phyloP scores from a whole-genome alignment of 2,888 invertebrate species.

The Machimus atricapillus region DNA sequence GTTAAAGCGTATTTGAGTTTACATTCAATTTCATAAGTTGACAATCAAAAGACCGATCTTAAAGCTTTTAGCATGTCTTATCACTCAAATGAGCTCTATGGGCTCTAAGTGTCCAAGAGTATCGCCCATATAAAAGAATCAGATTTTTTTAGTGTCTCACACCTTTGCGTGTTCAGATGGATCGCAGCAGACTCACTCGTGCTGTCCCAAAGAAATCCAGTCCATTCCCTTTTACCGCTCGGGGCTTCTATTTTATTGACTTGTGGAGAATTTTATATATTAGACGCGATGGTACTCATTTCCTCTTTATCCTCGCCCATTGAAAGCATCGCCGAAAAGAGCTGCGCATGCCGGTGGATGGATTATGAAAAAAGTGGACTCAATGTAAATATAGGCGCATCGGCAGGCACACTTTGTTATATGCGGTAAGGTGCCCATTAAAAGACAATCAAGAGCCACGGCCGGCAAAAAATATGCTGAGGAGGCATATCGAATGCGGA shows the following conservation, averaged over 20 bases:
- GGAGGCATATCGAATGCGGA: constrained; percentile 41
- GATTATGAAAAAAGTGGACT: background rate
- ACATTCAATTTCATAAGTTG: background rate
- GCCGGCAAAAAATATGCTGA: background rate
- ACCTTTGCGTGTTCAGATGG: background rate
- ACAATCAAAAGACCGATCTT: background rate
- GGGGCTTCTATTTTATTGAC: background rate
- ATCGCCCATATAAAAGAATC: background rate
- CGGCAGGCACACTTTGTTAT: constrained; percentile 36
- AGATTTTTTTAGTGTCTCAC: background rate
- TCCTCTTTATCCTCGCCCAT: background rate
- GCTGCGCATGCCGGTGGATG: background rate
- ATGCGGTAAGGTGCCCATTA: constrained; percentile 30
- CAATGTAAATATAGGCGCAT: constrained; percentile 36
- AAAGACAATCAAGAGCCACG: constrained; percentile 44
- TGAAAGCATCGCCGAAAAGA: background rate
- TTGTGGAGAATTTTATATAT: background rate
- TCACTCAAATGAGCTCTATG: background rate
- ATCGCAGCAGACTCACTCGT: background rate
- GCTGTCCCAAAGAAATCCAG: background rate
- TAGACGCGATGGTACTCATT: constrained; percentile 9
- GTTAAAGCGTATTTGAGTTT: background rate
- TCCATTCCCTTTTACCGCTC: background rate
- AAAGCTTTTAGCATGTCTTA: background rate
- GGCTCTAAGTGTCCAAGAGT: background rate